A percentile compares a stretch with the other conserved stretches of the same genome.
phyloP scores from a whole-genome alignment of 2,113 vertebrate species.

The Pseudorectes ferrugineus region DNA sequence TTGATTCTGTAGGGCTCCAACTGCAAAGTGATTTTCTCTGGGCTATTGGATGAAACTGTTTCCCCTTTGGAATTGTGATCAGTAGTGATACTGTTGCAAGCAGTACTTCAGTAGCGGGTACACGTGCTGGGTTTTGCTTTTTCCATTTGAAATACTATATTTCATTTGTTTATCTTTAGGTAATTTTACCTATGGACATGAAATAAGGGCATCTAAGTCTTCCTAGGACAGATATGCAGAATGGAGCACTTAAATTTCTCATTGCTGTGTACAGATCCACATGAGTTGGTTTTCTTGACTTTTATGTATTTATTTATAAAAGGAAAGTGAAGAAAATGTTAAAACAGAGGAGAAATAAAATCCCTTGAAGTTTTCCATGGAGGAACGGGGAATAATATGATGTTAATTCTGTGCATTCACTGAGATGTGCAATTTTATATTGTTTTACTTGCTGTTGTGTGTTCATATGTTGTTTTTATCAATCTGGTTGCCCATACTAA shows the following conservation, averaged over 20 bases:
- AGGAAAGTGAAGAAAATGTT: not conserved
- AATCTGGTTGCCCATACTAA: not conserved
- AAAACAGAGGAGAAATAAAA: not conserved
- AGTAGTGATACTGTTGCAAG: not conserved
- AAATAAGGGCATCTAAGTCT: not conserved
- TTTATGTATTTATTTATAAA: not conserved
- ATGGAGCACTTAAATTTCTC: not conserved
- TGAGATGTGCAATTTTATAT: not conserved
- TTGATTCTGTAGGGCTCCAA: not conserved
- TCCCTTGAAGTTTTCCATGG: not conserved
- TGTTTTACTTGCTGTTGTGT: not conserved
- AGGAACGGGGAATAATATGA: not conserved
- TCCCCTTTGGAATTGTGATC: not conserved
- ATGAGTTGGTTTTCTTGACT: not conserved
- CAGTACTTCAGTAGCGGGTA: not conserved
- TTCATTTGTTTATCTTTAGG: not conserved
- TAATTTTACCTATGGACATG: not conserved
- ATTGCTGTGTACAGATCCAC: not conserved
- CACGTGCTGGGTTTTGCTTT: not conserved
- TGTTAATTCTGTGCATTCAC: not conserved
- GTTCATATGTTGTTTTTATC: not conserved
- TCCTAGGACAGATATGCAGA: not conserved
- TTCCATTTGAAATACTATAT: not conserved
- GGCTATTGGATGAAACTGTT: not conserved
- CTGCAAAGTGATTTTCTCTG: not conserved